Evolutionary conservation across 2,888 invertebrate species (phyloP).

Genomic region (Pilophorus perplexus): DNA sequence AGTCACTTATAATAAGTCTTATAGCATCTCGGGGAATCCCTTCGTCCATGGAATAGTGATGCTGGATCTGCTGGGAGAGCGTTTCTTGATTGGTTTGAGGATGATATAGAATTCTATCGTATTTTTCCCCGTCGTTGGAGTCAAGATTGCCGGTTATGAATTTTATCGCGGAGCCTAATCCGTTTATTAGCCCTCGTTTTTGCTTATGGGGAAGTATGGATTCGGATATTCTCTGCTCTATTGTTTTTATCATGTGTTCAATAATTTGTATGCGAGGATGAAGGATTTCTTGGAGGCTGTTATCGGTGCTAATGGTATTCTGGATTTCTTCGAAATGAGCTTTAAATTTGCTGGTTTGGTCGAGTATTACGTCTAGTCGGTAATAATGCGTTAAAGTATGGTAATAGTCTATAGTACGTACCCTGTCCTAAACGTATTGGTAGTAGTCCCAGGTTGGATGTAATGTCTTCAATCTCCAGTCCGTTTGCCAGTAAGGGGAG

Average conservation of each 20-base stretch:
- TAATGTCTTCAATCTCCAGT: background rate
- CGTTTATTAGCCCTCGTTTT: background rate
- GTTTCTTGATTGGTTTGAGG: background rate
- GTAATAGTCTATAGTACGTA: background rate
- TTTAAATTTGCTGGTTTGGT: background rate
- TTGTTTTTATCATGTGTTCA: background rate
- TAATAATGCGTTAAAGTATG: slow-evolving; percentile 11
- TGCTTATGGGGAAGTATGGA: background rate
- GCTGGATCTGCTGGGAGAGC: background rate
- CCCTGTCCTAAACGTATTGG: background rate
- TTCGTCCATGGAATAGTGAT: background rate
- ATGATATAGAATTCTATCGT: background rate
- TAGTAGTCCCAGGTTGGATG: background rate
- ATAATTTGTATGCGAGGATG: background rate
- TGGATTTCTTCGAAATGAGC: background rate
- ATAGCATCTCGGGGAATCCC: too few species aligned
- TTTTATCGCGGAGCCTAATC: too few species aligned
- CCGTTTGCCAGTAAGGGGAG: background rate
- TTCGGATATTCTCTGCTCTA: background rate
- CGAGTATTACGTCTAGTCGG: background rate
- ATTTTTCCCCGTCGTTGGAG: background rate
- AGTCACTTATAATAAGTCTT: too few species aligned
- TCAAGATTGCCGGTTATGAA: slow-evolving; percentile 11
- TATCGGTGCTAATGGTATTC: background rate
- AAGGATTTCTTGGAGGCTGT: background rate